Evolutionary conservation across 2,113 vertebrate genomes (phyloP).

Genomic region (Raja brachyura): DNA sequence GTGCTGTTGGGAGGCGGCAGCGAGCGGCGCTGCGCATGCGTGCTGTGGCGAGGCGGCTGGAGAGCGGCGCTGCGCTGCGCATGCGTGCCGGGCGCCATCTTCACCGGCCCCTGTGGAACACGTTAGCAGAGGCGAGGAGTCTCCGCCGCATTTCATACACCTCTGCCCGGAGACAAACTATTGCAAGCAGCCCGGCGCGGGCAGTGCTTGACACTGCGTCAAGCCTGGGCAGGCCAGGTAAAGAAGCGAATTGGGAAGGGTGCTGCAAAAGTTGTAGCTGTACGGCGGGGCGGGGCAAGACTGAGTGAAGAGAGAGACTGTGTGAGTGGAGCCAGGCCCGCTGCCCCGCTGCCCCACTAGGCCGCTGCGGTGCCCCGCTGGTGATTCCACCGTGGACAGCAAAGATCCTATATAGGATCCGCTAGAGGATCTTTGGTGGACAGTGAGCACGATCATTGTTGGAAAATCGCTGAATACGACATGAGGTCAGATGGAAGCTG

Average conservation of each 20-base stretch:
- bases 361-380: too few relatives aligned
- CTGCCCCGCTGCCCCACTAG: too few relatives aligned
- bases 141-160: accelerated
- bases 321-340: too few relatives aligned
- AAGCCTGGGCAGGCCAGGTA: background rate
- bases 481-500: background rate
- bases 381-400: too few relatives aligned
- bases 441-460: background rate
- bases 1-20: background rate
- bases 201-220: background rate
- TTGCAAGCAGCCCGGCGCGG: too few relatives aligned
- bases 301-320: background rate
- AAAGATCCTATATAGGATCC: too few relatives aligned
- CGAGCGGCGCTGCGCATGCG: background rate
- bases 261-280: background rate
- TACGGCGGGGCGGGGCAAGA: background rate
- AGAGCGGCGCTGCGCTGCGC: background rate
- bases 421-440: background rate
- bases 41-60: background rate
- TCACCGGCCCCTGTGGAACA: background rate
- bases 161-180: background rate
- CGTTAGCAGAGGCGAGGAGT: background rate
- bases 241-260: background rate
- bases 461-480: background rate
- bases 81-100: slow-evolving; percentile 9